Evolutionary conservation across 2,888 invertebrate species (phyloP).

Genomic region (Hirtodrosophila cameraria): DNA sequence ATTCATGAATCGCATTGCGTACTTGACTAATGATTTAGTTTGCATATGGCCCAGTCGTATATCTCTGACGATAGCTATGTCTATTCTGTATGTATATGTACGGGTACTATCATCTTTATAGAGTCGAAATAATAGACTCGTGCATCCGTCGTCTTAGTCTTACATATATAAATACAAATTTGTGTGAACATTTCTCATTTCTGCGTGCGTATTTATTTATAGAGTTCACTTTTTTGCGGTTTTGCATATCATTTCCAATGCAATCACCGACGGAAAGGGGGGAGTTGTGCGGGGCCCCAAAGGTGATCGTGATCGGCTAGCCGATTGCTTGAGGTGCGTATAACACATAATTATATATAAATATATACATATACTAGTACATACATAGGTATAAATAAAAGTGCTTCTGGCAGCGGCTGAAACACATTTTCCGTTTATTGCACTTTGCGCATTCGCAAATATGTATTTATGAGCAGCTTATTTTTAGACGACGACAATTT

Average conservation of each 20-base stretch:
- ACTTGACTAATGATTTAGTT: conserved; percentile 35
- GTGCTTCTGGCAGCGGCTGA: conserved; percentile 15
- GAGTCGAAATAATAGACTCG: conserved; percentile 50
- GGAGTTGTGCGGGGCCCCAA: conserved; percentile 8
- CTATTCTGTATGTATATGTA: not conserved
- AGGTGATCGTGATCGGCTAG: conserved; percentile 46
- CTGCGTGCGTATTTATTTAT: conserved; percentile 68
- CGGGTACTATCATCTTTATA: conserved; percentile 11
- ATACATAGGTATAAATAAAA: conserved; percentile 4
- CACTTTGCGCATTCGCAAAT: conserved; percentile 50
- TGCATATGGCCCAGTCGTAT: conserved; percentile 43
- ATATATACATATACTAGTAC: not conserved
- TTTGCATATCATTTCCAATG: conserved; percentile 75
- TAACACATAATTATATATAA: conserved; percentile 4
- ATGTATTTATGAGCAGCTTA: conserved; percentile 41
- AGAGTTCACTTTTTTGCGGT: conserved; percentile 45
- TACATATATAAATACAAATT: conserved; percentile 55
- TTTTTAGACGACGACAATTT: conserved; percentile 50
- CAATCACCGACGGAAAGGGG: conserved; percentile 27
- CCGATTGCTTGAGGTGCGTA: conserved; percentile 29
- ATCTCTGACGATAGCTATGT: conserved; percentile 10
- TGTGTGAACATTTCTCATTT: conserved; percentile 48
- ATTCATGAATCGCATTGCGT: conserved; percentile 49
- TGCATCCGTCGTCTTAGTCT: conserved; percentile 51
- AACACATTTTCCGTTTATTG: conserved; percentile 63